Evolutionary conservation across 2,888 invertebrate genomes (phyloP).

Genomic region (Suillia variegata): DNA sequence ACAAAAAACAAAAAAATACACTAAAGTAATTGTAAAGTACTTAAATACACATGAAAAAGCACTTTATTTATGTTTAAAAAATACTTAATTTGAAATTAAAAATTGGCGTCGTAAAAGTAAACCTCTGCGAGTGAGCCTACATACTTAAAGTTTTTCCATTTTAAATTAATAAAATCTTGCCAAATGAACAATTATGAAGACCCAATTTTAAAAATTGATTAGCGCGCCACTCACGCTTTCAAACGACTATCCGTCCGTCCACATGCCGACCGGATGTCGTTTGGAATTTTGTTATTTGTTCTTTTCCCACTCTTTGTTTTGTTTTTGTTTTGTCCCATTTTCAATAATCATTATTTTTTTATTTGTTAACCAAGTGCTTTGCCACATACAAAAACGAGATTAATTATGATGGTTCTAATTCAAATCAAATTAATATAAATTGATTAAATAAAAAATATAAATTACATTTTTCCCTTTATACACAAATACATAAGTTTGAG

Average conservation of each 20-base stretch:
- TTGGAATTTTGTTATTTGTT: not conserved
- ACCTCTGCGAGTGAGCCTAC: too few relatives aligned
- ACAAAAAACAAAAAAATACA: not conserved
- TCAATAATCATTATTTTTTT: not conserved
- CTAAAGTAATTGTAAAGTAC: constrained; percentile 8
- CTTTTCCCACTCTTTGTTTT: not conserved
- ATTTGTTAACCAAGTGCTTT: not conserved
- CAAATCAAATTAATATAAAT: not conserved
- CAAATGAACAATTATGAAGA: constrained; percentile 4
- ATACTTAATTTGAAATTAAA: too few relatives aligned
- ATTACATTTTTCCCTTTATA: not conserved
- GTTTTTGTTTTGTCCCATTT: too few relatives aligned
- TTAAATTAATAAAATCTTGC: constrained; percentile 12
- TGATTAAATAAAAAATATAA: not conserved
- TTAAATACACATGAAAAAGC: constrained; percentile 2
- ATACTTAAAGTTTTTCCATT: too few relatives aligned
- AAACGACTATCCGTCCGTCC: not conserved
- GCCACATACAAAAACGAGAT: constrained; percentile 11
- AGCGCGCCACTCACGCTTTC: not conserved
- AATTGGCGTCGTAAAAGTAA: too few relatives aligned
- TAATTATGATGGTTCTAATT: constrained; percentile 13
- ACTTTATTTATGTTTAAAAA: not conserved
- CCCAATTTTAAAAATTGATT: not conserved
- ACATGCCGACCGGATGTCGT: not conserved
- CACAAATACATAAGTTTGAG: too few relatives aligned